phyloP scores from a whole-genome alignment of 1,140 invertebrate species.

The Leptopilina clavipes region DNA sequence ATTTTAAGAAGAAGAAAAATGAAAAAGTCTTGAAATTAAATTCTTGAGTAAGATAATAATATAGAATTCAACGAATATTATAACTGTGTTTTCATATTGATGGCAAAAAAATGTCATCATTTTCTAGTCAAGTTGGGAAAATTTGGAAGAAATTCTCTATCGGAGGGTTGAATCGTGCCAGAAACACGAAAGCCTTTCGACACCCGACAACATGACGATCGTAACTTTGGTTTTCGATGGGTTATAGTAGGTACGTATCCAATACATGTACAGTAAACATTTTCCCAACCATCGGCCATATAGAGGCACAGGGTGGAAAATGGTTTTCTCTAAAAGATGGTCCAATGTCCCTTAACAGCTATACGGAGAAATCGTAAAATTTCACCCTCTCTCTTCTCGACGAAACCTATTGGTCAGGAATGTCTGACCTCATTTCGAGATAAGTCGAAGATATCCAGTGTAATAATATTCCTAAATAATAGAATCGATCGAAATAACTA shows the following conservation, averaged over 20 bases:
- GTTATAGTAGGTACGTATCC: neutral
- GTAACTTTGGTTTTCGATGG: conserved; percentile 35
- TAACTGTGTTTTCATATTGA: conserved; percentile 44
- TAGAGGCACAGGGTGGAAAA: neutral
- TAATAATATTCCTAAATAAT: neutral
- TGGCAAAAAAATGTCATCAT: conserved; percentile 39
- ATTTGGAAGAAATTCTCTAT: neutral
- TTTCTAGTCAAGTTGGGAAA: conserved; percentile 22
- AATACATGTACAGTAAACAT: conserved; percentile 7
- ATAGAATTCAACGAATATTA: conserved; percentile 9
- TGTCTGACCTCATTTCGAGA: neutral
- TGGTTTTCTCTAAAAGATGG: conserved; percentile 12
- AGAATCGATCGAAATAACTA: neutral
- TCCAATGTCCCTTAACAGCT: neutral
- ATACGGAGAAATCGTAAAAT: conserved; percentile 14
- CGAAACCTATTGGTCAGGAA: conserved; percentile 11
- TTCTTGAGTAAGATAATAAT: too few species aligned
- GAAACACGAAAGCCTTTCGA: conserved; percentile 34
- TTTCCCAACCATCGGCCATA: neutral
- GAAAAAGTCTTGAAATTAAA: too few species aligned
- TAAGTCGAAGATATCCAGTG: neutral
- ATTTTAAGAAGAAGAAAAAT: too few species aligned
- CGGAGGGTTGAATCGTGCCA: conserved; percentile 1
- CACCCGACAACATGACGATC: conserved; percentile 19
- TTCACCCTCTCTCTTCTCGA: neutral